phyloP scores from a whole-genome alignment of 1,140 invertebrate genomes.

The Phymastichus coffea region DNA sequence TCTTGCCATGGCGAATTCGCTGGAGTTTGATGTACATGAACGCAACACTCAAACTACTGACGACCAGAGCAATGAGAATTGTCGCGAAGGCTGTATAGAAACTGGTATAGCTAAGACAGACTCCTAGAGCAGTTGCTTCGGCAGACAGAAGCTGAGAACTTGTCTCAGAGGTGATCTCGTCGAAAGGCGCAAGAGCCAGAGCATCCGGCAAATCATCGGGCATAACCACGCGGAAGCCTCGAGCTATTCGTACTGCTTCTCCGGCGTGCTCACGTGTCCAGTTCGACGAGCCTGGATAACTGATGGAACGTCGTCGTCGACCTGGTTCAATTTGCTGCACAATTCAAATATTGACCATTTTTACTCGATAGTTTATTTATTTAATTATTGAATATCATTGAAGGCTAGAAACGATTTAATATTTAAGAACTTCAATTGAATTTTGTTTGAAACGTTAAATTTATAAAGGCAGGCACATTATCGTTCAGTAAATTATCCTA shows the following conservation, averaged over 20 bases:
- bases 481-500: no score
- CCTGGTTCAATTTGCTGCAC: slow-evolving; percentile 63
- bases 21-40: slow-evolving; percentile 48
- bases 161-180: slow-evolving; percentile 22
- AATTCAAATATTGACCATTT: slow-evolving; percentile 10
- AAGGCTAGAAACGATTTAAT: no score
- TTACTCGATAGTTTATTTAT: not conserved
- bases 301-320: slow-evolving; percentile 59
- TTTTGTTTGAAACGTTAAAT: no score
- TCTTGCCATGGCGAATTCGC: slow-evolving; percentile 39
- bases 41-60: slow-evolving; percentile 43
- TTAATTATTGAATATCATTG: no score
- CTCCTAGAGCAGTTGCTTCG: slow-evolving; percentile 28
- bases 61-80: slow-evolving; percentile 42
- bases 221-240: slow-evolving; percentile 66
- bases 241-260: slow-evolving; percentile 62
- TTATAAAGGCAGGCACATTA: no score
- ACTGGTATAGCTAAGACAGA: slow-evolving; percentile 48
- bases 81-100: slow-evolving; percentile 47
- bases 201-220: slow-evolving; percentile 61
- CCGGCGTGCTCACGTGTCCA: slow-evolving; percentile 32
- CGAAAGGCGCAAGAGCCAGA: slow-evolving; percentile 39
- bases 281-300: slow-evolving; percentile 38
- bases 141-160: slow-evolving; percentile 29
- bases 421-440: no score